Percentiles rank a stretch among this genome's conserved stretches.
Evolutionary conservation across 2,888 invertebrate genomes (phyloP).

Genomic region (Lithophane semibrunnea): DNA sequence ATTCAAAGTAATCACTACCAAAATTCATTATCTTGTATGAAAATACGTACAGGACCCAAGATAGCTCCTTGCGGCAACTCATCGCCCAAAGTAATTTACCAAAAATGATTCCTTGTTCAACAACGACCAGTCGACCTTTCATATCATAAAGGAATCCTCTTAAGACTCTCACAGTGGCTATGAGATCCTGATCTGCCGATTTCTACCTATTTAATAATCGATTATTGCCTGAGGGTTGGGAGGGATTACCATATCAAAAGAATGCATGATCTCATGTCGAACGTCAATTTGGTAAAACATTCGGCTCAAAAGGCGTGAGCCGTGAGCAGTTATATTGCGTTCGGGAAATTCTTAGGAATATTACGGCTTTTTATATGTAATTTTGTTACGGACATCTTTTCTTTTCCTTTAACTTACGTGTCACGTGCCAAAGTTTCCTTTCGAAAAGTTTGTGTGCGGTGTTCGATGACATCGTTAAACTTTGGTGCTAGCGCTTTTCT

Average conservation of each 20-base stretch:
- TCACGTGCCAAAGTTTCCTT: conserved; percentile 60
- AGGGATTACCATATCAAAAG: conserved; percentile 89
- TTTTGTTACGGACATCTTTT: conserved; percentile 59
- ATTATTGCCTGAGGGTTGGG: conserved; percentile 83
- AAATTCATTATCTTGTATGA: conserved; percentile 11
- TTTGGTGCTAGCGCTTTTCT: conserved; percentile 20
- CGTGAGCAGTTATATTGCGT: conserved; percentile 76
- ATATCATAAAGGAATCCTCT: conserved; percentile 80
- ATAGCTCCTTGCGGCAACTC: conserved; percentile 42
- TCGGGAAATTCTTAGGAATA: conserved; percentile 72
- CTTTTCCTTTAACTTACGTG: conserved; percentile 41
- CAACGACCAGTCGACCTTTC: conserved; percentile 76
- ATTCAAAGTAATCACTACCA: conserved; percentile 29
- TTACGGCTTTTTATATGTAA: conserved; percentile 68
- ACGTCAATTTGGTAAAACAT: conserved; percentile 86
- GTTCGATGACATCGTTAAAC: conserved; percentile 59
- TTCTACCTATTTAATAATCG: conserved; percentile 88
- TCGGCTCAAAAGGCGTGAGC: conserved; percentile 76
- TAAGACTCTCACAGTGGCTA: conserved; percentile 79
- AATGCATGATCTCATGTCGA: conserved; percentile 84
- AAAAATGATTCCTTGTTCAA: conserved; percentile 65
- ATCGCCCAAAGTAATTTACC: conserved; percentile 52
- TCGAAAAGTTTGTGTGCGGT: conserved; percentile 45
- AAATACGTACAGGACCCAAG: conserved; percentile 35
- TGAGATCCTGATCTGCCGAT: conserved; percentile 80